phyloP scores from a whole-genome alignment of 92 coral and sea anemone species.

The Bergia puertoricense region DNA sequence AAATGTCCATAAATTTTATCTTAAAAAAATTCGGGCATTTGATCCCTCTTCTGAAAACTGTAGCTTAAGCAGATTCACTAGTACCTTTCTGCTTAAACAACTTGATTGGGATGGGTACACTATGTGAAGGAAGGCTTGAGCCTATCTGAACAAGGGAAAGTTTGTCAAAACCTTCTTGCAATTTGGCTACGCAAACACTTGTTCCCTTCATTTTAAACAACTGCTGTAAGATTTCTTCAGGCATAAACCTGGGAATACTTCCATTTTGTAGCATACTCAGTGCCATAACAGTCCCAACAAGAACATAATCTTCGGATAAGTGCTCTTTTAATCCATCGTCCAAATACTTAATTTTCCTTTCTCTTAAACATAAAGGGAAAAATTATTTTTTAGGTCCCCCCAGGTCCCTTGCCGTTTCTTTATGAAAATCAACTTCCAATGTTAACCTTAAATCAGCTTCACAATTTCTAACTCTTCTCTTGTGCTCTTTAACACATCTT shows the following conservation, averaged over 20 bases:
- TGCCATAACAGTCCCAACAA: conserved; percentile 67
- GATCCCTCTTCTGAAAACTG: conserved; percentile 16
- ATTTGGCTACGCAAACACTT: conserved; percentile 13
- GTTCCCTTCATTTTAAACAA: conserved; percentile 46
- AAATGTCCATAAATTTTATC: conserved; percentile 18
- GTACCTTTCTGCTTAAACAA: conserved; percentile 8
- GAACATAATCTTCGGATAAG: conserved; percentile 57
- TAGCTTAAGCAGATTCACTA: conserved; percentile 24
- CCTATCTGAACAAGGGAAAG: conserved; percentile 17
- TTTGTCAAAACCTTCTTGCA: conserved; percentile 17
- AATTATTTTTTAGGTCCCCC: conserved; percentile 72
- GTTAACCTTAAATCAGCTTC: conserved; percentile 52
- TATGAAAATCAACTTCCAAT: conserved; percentile 65
- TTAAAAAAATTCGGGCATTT: background rate
- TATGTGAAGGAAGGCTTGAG: conserved; percentile 11
- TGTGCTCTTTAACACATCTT: conserved; percentile 53
- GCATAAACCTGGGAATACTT: conserved; percentile 58
- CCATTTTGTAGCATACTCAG: conserved; percentile 74
- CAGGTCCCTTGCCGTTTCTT: conserved; percentile 57
- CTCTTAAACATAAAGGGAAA: conserved; percentile 49
- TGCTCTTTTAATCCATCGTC: conserved; percentile 58
- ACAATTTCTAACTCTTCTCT: conserved; percentile 49
- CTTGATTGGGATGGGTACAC: conserved; percentile 19
- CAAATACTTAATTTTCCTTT: conserved; percentile 51
- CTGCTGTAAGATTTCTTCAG: conserved; percentile 60